Conservation (phyloP, 1,140 invertebrate genomes). For the Ostrea denselamellosa region DNA sequence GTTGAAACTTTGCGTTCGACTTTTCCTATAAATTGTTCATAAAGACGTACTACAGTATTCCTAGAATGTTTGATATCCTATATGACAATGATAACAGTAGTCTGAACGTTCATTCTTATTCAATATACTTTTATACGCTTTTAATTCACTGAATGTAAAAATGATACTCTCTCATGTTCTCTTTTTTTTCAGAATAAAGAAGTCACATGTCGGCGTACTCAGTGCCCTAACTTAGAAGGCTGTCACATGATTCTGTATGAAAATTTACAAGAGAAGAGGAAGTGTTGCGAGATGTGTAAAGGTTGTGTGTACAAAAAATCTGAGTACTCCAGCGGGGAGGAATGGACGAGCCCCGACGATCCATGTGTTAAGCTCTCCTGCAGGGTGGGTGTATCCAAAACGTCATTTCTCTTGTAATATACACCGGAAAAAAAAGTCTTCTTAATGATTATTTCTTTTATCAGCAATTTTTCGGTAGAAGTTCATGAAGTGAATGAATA, state of each 20-base stretch:
- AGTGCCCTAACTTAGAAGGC: conserved; percentile 68
- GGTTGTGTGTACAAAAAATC: conserved; percentile 86
- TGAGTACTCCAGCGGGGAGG: conserved; percentile 86
- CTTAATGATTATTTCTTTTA: no score
- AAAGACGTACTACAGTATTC: no score
- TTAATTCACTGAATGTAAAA: background rate
- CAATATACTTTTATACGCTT: no score
- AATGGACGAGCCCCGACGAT: conserved; percentile 86
- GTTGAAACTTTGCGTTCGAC: no score
- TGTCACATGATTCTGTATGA: conserved; percentile 72
- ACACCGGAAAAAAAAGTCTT: no score
- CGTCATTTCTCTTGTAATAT: background rate
- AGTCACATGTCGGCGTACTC: conserved; percentile 65
- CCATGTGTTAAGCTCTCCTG: conserved; percentile 83
- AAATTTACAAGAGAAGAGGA: conserved; percentile 56
- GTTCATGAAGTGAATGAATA: no score
- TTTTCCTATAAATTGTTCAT: no score
- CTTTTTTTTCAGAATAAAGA: conserved; percentile 45
- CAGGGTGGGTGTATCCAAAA: conserved; percentile 55
- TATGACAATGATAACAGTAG: no score
- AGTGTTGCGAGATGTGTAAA: conserved; percentile 74
- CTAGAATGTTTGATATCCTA: no score
- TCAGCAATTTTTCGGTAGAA: no score
- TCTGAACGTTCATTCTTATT: no score
- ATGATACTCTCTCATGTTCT: background rate